Conservation (phyloP, 2,113 vertebrate species). For the Ceyx cyanopectus region DNA sequence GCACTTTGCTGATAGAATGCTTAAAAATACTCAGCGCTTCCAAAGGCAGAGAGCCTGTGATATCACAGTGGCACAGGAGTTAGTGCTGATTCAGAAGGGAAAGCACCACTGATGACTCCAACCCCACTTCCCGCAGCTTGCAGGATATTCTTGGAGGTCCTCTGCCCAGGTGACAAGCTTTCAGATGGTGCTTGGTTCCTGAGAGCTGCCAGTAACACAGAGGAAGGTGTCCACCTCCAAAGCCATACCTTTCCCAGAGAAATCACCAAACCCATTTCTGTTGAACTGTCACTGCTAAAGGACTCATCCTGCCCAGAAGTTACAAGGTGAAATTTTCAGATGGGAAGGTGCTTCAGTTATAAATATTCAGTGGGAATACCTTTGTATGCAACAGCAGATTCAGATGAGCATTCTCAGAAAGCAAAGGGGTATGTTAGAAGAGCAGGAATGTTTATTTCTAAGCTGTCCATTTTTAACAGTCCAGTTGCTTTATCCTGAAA, state of each 20-base stretch:
- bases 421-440: neutral
- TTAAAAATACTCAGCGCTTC: neutral
- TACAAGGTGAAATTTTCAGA: neutral
- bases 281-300: neutral
- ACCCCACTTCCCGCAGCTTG: neutral
- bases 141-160: neutral
- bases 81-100: slow-evolving; percentile 49
- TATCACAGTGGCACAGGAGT: neutral
- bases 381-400: neutral
- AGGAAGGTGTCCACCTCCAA: neutral
- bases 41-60: neutral
- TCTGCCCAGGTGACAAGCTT: neutral
- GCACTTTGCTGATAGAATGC: slow-evolving; percentile 33
- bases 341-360: neutral
- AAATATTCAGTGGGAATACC: neutral
- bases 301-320: neutral
- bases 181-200: neutral
- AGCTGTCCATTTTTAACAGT: neutral
- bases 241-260: neutral
- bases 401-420: neutral
- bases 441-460: neutral
- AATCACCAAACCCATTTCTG: neutral
- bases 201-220: neutral
- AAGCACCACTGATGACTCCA: neutral
- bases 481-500: neutral